phyloP scores from a whole-genome alignment of 2,888 invertebrate genomes.

The Galerucella calmariensis region DNA sequence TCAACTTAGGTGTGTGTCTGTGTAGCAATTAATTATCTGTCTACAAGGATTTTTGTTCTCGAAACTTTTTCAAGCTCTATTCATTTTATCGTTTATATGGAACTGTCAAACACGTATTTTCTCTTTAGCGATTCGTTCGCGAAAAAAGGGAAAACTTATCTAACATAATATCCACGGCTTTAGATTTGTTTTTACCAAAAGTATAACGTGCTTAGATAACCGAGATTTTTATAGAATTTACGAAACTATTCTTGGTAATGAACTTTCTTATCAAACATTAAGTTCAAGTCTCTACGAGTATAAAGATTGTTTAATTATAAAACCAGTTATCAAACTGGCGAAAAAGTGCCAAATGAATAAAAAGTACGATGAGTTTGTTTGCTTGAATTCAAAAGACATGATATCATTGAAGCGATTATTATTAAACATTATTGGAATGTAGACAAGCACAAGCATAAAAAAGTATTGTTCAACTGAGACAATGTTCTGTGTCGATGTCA shows the following conservation, averaged over 20 bases:
- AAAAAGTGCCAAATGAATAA: not conserved
- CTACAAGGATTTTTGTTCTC: constrained; percentile 56
- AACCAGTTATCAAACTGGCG: not conserved
- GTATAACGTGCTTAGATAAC: constrained; percentile 8
- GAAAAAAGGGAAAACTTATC: constrained; percentile 43
- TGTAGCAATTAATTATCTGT: constrained; percentile 58
- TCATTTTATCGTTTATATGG: constrained; percentile 57
- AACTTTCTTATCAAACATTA: not conserved
- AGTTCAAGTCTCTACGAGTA: not conserved
- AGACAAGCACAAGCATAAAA: too few species aligned
- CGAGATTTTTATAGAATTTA: not conserved
- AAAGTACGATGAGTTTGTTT: not conserved
- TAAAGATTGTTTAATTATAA: not conserved
- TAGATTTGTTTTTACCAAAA: constrained; percentile 30
- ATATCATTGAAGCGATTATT: too few species aligned
- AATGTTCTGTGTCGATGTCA: not conserved
- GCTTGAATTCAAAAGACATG: too few species aligned
- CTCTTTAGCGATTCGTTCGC: constrained; percentile 33
- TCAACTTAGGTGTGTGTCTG: constrained; percentile 48
- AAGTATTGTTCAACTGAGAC: not conserved
- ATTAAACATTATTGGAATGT: too few species aligned
- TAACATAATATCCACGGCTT: constrained; percentile 39
- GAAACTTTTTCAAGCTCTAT: constrained; percentile 57
- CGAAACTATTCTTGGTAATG: not conserved
- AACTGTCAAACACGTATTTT: constrained; percentile 54